These are phyloP conservation scores for Oxyruncus cristatus DNA, from an alignment of 2,113 vertebrate species.

Conservation along the genomic window DNA sequence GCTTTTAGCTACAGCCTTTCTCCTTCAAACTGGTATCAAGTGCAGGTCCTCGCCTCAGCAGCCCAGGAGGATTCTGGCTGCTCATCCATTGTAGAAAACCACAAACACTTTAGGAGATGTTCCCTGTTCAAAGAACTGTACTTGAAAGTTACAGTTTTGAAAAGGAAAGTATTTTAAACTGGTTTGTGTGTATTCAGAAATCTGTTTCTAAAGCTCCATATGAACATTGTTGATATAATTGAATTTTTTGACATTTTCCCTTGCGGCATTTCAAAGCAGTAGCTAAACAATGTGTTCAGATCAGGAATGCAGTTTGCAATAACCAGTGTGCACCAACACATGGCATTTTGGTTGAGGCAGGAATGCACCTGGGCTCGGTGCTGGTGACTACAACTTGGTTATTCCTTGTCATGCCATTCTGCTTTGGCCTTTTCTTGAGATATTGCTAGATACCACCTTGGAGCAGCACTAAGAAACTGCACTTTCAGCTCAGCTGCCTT, in stretches of 20 bases:
- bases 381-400: not conserved
- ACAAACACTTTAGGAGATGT: not conserved
- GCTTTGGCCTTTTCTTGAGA: not conserved
- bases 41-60: not conserved
- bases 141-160: not conserved
- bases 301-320: not conserved
- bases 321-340: not conserved
- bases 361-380: rapidly evolving
- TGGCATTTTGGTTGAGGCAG: not conserved
- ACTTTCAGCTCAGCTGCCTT: not conserved
- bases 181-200: not conserved
- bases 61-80: not conserved
- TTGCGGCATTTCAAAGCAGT: not conserved
- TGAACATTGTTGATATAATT: not conserved
- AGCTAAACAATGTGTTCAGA: rapidly evolving
- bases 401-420: not conserved
- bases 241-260: not conserved
- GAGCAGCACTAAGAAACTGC: not conserved
- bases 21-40: not conserved
- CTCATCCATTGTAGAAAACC: not conserved
- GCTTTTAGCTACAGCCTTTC: not conserved
- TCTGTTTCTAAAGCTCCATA: not conserved
- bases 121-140: not conserved
- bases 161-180: not conserved
- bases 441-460: not conserved